Evolutionary conservation across 2,888 invertebrate genomes (phyloP), one percentile per base, ranked within the genome.

Genomic region (Patella depressa): DNA sequence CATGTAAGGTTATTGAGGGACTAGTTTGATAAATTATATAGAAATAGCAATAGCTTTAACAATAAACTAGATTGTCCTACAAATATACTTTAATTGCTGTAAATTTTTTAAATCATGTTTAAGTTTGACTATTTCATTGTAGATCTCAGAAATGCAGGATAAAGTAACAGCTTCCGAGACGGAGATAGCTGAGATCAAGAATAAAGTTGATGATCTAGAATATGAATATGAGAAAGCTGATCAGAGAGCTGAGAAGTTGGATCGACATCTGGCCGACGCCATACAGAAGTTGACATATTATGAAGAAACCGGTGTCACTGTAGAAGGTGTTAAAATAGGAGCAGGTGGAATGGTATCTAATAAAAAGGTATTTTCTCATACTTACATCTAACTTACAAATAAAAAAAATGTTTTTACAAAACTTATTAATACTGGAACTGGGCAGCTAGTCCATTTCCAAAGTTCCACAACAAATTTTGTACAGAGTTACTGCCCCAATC

Each of bases 181-280:
- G 0, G 96, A 98, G 93, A 96, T 95, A 81, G 98, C 98, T 0
- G 98, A 99, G 91, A 93, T 98, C 75, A 95, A 96, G 90, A 98
- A 98, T 92, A 97, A 98, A 93, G 95, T 98, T 73, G 98, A 99
- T 88, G 99, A 99, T 91, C 92, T 98, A 75, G 97, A 98, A 90
- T 99, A 91, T 81, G 89, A 92, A 76, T 85, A 89, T 74, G 90
- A 91, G 72, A 90, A 90, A 65, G 87, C 91, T 0, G 89, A 87
- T 55, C 95, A 95, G 57, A 94, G 97, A 74, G 97, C 97, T 90
- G 97, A 97, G 90, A 97, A 98, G 90, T 92, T 98, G 24, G 98
- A 98, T 90, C 96, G 97, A 87, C 97, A 97, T 92, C 93, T 98
- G 78, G 96, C 96, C 0, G 98, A 98, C 90, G 96, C 97, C 17